Evolutionary conservation across 1,140 invertebrate genomes (phyloP).

Genomic region (Lordiphosa clarofinis): DNA sequence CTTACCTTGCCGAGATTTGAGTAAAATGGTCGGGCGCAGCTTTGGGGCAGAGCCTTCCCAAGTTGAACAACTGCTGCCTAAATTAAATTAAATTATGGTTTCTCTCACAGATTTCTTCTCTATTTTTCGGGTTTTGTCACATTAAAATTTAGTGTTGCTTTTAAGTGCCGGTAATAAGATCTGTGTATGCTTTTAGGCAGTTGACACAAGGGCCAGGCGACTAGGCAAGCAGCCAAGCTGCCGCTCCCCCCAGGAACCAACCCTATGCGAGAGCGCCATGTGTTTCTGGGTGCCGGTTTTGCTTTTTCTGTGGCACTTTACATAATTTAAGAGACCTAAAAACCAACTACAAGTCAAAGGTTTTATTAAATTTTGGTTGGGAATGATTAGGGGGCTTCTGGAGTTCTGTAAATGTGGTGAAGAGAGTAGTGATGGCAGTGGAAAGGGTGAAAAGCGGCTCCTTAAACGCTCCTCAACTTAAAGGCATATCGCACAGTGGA

Average conservation of each 20-base stretch:
- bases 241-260: neutral
- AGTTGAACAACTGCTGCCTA: constrained; percentile 12
- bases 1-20: constrained; percentile 11
- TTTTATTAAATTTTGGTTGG: neutral
- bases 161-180: constrained; percentile 26
- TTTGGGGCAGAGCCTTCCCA: neutral
- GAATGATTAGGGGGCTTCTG: neutral
- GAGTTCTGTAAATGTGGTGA: neutral
- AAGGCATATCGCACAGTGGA: no score
- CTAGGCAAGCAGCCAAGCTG: neutral
- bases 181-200: constrained; percentile 19
- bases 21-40: constrained; percentile 3
- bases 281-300: neutral
- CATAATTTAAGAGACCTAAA: constrained; percentile 10
- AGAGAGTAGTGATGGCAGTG: no score
- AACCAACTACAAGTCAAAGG: constrained; percentile 4
- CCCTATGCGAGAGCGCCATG: neutral
- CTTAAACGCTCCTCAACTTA: no score
- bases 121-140: constrained; percentile 16
- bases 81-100: constrained; percentile 30
- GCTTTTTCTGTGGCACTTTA: constrained; percentile 1
- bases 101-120: neutral
- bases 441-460: no score
- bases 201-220: constrained; percentile 4
- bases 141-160: constrained; percentile 28